Evolutionary conservation across 2,113 vertebrate species (phyloP).

Genomic region (Lasiurus cinereus): DNA sequence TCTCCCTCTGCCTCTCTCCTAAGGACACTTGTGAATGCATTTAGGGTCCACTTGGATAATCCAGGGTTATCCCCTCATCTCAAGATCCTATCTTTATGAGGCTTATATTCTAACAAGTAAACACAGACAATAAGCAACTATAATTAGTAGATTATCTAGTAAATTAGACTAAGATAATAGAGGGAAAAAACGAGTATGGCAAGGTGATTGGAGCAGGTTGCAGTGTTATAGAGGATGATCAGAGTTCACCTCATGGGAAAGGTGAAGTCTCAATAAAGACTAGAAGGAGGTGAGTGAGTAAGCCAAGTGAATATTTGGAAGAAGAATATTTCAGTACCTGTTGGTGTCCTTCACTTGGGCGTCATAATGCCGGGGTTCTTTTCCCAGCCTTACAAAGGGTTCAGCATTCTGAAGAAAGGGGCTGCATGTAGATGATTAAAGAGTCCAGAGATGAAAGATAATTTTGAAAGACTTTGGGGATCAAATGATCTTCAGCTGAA

Average conservation of each 20-base stretch:
- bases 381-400: too few species aligned
- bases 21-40: not conserved
- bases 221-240: not conserved
- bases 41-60: not conserved
- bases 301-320: not conserved
- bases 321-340: not conserved
- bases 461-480: too few species aligned
- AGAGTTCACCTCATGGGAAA: not conserved
- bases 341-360: too few species aligned
- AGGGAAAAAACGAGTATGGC: not conserved
- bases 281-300: not conserved
- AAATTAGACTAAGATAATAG: conserved; percentile 42
- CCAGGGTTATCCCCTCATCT: not conserved
- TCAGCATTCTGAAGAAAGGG: too few species aligned
- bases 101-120: not conserved
- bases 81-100: not conserved
- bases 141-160: not conserved
- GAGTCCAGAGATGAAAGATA: too few species aligned
- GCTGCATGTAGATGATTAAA: too few species aligned
- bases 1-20: not conserved
- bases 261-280: not conserved
- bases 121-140: not conserved
- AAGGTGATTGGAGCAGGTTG: not conserved
- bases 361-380: too few species aligned
- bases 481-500: too few species aligned